Evolutionary conservation across 2,797 vertebrate genomes (phyloP).

Genomic region (Caiman crocodilus): DNA sequence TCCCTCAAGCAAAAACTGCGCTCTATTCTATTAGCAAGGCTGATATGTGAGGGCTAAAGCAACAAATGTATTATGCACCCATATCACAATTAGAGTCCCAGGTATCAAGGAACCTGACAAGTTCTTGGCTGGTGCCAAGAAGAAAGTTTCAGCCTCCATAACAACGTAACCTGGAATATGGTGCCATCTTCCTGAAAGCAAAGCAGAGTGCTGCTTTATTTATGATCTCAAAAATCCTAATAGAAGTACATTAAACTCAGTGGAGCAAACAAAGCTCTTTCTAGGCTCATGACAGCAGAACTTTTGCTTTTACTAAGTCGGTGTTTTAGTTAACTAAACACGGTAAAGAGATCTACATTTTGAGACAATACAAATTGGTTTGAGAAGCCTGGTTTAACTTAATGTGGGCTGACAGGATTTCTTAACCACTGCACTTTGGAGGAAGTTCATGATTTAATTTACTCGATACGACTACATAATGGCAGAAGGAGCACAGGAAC

Average conservation of each 20-base stretch:
- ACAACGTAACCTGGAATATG: background rate
- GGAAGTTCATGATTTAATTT: slow-evolving; percentile 21
- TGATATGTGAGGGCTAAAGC: background rate
- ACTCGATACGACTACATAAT: slow-evolving; percentile 11
- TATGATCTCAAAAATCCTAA: slow-evolving; percentile 21
- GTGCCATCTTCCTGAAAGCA: background rate
- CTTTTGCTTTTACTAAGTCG: background rate
- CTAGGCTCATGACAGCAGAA: background rate
- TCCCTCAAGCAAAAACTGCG: background rate
- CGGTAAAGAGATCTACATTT: background rate
- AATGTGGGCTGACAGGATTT: slow-evolving; percentile 7
- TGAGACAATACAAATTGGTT: background rate
- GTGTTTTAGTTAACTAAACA: background rate
- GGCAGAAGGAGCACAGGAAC: slow-evolving; percentile 14
- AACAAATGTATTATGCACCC: background rate
- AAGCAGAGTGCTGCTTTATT: slow-evolving; percentile 26
- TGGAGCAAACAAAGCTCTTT: background rate
- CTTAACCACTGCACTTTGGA: slow-evolving; percentile 21
- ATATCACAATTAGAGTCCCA: background rate
- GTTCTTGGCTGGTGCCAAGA: background rate
- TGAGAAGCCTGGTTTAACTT: background rate
- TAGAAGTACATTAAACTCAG: background rate
- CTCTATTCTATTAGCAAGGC: background rate
- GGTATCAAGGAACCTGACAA: background rate
- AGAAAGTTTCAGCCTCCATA: background rate